Evolutionary conservation across 2,888 invertebrate genomes (phyloP).

Genomic region (Sminthurides aquaticus): DNA sequence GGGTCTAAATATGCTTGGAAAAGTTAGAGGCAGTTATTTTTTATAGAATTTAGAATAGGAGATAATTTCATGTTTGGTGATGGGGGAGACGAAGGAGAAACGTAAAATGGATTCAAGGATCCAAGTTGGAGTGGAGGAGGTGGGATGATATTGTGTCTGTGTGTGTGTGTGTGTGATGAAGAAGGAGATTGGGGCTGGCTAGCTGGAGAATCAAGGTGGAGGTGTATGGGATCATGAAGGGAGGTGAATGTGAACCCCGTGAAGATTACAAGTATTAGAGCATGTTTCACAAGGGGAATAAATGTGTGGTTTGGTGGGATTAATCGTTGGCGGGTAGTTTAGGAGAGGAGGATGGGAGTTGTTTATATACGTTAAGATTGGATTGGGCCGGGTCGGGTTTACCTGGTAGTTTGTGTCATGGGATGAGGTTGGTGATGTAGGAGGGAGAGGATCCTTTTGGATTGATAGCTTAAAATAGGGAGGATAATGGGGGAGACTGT

Average conservation of each 20-base stretch:
- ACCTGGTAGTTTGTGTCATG: not conserved
- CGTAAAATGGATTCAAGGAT: not conserved
- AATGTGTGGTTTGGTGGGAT: not conserved
- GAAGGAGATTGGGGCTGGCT: not conserved
- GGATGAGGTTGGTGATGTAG: too few species aligned
- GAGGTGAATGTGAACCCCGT: not conserved
- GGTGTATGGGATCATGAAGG: not conserved
- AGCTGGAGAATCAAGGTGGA: not conserved
- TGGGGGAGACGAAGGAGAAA: too few species aligned
- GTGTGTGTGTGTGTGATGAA: not conserved
- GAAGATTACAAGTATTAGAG: slow-evolving; percentile 4
- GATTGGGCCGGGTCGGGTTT: not conserved
- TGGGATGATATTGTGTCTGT: not conserved
- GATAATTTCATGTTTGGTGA: not conserved
- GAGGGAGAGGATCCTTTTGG: not conserved
- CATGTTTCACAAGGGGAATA: not conserved
- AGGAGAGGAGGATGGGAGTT: too few species aligned
- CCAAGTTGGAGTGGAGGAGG: not conserved
- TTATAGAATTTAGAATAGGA: not conserved
- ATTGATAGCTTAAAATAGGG: not conserved
- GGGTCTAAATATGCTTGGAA: not conserved
- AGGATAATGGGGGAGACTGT: not conserved
- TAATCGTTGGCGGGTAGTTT: not conserved
- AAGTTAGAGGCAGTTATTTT: slow-evolving; percentile 4
- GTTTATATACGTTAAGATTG: too few species aligned